phyloP scores from a whole-genome alignment of 1,140 invertebrate species.

The Zophobas morio region DNA sequence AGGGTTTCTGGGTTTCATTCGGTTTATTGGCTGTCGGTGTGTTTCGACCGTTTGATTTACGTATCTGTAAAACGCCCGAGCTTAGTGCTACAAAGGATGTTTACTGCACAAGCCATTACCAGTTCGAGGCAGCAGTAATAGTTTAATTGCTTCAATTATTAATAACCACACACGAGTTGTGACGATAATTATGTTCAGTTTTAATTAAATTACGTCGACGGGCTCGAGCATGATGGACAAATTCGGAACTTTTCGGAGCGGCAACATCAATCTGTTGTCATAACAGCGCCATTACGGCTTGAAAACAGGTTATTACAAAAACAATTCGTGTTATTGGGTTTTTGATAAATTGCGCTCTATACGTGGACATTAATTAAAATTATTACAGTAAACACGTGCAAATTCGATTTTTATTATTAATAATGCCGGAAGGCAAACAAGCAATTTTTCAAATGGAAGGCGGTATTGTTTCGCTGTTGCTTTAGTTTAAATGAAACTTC shows the following conservation, averaged over 20 bases:
- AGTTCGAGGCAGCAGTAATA: slow-evolving; percentile 35
- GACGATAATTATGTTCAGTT: slow-evolving; percentile 40
- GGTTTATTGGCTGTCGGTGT: slow-evolving; percentile 29
- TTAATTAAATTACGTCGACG: slow-evolving; percentile 45
- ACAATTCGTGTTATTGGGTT: slow-evolving; percentile 36
- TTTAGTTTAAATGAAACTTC: too few relatives aligned
- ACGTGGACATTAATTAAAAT: slow-evolving; percentile 28
- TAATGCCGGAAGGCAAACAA: not conserved
- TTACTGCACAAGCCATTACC: slow-evolving; percentile 29
- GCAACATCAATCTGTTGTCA: slow-evolving; percentile 41
- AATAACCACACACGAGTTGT: slow-evolving; percentile 45
- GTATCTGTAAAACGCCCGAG: slow-evolving; percentile 11
- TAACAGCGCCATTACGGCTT: slow-evolving; percentile 35
- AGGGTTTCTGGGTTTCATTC: slow-evolving; percentile 19
- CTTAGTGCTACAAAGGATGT: slow-evolving; percentile 33
- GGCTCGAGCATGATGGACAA: slow-evolving; percentile 21
- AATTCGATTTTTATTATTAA: slow-evolving; percentile 2
- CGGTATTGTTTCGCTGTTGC: too few relatives aligned
- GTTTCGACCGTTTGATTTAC: slow-evolving; percentile 21
- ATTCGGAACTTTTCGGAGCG: slow-evolving; percentile 33
- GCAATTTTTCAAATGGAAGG: too few relatives aligned
- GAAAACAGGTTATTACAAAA: slow-evolving; percentile 38
- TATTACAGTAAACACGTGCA: not conserved
- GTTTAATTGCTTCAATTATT: slow-evolving; percentile 48
- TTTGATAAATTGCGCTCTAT: slow-evolving; percentile 35